These are phyloP conservation scores for Panurus biarmicus DNA, from an alignment of 2,113 vertebrate species.

Conservation along the genomic window DNA sequence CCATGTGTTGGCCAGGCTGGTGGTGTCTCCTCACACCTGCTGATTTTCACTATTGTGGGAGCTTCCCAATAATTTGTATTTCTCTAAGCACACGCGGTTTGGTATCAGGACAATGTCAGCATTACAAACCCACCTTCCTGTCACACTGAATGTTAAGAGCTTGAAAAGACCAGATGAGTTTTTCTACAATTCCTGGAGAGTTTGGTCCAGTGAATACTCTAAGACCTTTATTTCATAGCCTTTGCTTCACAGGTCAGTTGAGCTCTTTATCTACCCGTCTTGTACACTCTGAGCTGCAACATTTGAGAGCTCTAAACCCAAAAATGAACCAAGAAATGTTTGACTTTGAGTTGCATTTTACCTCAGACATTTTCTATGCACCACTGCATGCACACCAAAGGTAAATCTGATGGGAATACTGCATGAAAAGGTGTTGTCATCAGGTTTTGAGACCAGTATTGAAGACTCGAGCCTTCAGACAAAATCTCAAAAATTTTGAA, in stretches of 20 bases:
- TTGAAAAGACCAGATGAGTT: neutral
- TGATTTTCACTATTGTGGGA: neutral
- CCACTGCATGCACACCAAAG: neutral
- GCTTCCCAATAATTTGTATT: neutral
- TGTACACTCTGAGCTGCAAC: neutral
- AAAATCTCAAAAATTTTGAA: neutral
- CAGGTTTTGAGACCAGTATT: neutral
- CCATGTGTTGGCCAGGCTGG: accelerated
- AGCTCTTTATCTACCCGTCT: neutral
- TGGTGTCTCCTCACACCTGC: accelerated
- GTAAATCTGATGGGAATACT: neutral
- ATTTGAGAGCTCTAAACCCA: neutral
- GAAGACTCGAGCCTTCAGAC: neutral
- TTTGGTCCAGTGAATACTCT: neutral
- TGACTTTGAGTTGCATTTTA: neutral
- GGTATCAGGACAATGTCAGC: neutral
- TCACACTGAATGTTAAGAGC: neutral
- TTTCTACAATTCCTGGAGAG: neutral
- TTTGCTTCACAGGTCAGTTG: neutral
- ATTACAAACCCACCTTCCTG: neutral
- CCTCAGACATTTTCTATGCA: neutral
- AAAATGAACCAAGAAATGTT: neutral
- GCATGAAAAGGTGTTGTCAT: neutral
- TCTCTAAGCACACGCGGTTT: accelerated
- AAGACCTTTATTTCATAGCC: neutral